Base-by-base conservation (phyloP, 2,797 vertebrate genomes). In the Pempheris klunzingeri region DNA sequence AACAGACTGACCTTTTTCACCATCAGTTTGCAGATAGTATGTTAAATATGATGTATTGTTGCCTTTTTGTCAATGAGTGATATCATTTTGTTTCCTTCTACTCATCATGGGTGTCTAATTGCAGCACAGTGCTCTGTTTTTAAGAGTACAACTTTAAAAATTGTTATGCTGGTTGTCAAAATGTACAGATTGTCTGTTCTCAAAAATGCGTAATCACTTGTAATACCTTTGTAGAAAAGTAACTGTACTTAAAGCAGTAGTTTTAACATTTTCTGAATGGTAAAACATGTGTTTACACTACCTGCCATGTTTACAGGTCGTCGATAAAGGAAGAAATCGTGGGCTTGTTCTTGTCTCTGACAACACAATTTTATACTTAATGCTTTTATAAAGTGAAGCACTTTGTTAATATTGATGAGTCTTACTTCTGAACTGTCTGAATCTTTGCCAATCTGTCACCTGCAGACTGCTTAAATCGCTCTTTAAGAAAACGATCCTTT, bases 291-390 rank as follows among this genome's bases (percentile, higher is more conserved):
- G 92, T 94, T 92, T 92, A 93, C 92, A 90, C 82, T 81, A 74
- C 76, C 86, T 90, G 88, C 84, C 90, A 88, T 94, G 94, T 95
- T 95, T 95, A 94, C 94, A 90, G 78, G 87, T 84, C 36, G 36
- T 81, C 79, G 84, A 87, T 74, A 67, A 88, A 81, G 80, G 74
- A 88, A 85, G 85, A 68, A 81, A 53, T 79, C 41, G 71, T 76
- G 79, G 84, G 85, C 78, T 87, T 82, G 78, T 88, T 91, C 79
- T 90, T 84, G 81, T 92, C 85, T 92, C 87, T 88, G 87, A 88
- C 64, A 74, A 88, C 85, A 87, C 87, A 78, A 69, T 94, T 94
- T 94, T 94, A 83, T 94, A 93, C 90, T 86, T 85, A 82, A n/a
- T 73, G 83, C 90, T 90, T 94, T 93, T 93, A 91, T 92, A 90